Conservation (phyloP, 2,113 vertebrate species). For the Steatornis caripensis region DNA sequence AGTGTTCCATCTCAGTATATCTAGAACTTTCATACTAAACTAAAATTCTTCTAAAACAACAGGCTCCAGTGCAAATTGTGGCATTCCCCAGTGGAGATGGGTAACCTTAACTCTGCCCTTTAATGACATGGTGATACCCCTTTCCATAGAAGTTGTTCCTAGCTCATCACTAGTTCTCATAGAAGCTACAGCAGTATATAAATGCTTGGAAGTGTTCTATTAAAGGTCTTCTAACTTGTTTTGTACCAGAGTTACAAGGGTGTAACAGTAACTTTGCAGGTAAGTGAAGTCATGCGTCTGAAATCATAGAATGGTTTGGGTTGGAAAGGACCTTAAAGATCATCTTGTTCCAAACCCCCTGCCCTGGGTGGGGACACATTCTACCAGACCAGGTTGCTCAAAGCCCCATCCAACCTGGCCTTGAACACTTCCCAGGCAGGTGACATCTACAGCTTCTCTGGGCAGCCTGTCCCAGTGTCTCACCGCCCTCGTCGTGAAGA, state of each 20-base stretch:
- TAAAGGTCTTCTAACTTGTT: not conserved
- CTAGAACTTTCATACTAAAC: not conserved
- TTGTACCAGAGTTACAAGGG: not conserved
- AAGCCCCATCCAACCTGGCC: no score
- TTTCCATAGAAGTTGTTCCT: not conserved
- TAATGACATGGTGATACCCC: not conserved
- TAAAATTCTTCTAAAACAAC: not conserved
- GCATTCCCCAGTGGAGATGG: not conserved
- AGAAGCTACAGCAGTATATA: not conserved
- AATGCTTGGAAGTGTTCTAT: not conserved
- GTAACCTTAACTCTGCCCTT: not conserved
- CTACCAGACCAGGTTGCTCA: no score
- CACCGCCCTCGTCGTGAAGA: no score
- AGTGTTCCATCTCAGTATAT: not conserved
- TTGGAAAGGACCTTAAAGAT: no score
- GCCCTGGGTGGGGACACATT: no score
- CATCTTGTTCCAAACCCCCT: no score
- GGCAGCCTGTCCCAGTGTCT: no score
- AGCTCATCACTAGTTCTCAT: not conserved
- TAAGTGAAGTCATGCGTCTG: not conserved
- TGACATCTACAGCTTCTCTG: no score
- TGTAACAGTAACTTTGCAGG: not conserved
- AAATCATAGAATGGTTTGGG: no score
- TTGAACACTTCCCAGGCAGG: no score
- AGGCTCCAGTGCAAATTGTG: not conserved